Evolutionary conservation across 2,113 vertebrate species (phyloP), one percentile per base, ranked within the genome.

Genomic region (Haliaeetus leucogaster): DNA sequence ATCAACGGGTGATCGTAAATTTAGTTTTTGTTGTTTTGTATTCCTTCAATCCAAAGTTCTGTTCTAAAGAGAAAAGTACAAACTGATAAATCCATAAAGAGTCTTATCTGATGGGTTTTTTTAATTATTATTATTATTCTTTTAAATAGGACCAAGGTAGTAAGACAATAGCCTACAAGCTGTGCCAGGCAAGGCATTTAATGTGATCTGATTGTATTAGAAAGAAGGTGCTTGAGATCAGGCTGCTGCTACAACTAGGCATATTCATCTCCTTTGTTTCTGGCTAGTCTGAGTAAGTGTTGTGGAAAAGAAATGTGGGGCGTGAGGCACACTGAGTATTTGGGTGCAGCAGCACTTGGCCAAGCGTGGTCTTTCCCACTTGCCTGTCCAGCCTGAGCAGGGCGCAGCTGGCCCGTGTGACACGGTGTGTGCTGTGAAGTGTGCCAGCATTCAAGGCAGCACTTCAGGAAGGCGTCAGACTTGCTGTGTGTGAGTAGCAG

Each of bases 341-440:
- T 25, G 61, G 59, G 48, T 63, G 81, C 38, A 78, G 67, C 63
- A 55, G 77, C 43, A 30, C 26, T 36, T 63, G 8, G 58, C 76
- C 42, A 14, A 3, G 36, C 1, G 0, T 52, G 36, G 30, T 22
- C 42, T 56, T 48, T 55, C 45, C 52, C 2, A 0, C 27, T 1
- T 11, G 42, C 23, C 14, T 59, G 26, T 45, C 25, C 23, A 15
- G 40, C 17, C 59, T 67, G 59, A 79, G 66, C 53, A 40, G 53
- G 56, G 71, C 42, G 40, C 52, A 62, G 20, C 4, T 26, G 40
- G 48, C n/a, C 53, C 0, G 0, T 5, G 36, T 62, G 80, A 70
- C 74, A 3, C 15, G 30, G 23, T 10, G 32, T 16, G 25, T 40
- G 36, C 77, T 47, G 40, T 40, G 29, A 11, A 18, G 36, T 5